Base-by-base conservation (phyloP, 2,888 invertebrate genomes). In the Pycnomerus fuliginosus region DNA sequence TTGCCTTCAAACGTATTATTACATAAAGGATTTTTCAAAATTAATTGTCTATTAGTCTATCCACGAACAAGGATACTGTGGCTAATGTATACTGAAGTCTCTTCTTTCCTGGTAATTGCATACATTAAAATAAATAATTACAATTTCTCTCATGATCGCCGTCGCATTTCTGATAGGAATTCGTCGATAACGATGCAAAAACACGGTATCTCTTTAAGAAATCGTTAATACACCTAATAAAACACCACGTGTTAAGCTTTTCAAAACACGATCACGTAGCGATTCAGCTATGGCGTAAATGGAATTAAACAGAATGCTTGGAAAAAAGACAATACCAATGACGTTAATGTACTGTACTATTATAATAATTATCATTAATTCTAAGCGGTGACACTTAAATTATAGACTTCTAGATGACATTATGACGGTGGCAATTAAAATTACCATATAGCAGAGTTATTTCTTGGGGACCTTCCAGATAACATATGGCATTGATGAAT, bases 101-200 rank as follows among this genome's bases (percentile, higher is more conserved):
- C 27, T 7, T 11, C 11, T 13, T 27, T 27, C 14, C 11, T 14
- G 7, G 12, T 13, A 27, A 13, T 27, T 12, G 5, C 11, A 16
- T 15, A 13, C 10, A 33, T 14, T 13, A 17, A 4, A 11, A 32
- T 12, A 10, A 7, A 25, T 28, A 25, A 36, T 36, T 36, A 10
- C 12, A 36, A 27, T 36, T 36, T 36, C 27, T 20, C 29, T 29
- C 27, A 37, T 29, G 37, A 37, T 29, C 23, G 28, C 17, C 27
- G 27, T 16, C 20, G 36, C 13, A 16, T 11, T 35, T 16, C 13
- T 16, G 37, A 37, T 37, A 10, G 29, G 22, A 37, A 37, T 37
- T 29, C 13, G 22, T 3, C 20, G 37, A 37, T 37, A 37, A 17
- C 11, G n/a, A n/a, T 1, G 14, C 12, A 5, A 17, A 16, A 8